phyloP scores from a whole-genome alignment of 2,888 invertebrate species.

The Melanostoma mellinum region DNA sequence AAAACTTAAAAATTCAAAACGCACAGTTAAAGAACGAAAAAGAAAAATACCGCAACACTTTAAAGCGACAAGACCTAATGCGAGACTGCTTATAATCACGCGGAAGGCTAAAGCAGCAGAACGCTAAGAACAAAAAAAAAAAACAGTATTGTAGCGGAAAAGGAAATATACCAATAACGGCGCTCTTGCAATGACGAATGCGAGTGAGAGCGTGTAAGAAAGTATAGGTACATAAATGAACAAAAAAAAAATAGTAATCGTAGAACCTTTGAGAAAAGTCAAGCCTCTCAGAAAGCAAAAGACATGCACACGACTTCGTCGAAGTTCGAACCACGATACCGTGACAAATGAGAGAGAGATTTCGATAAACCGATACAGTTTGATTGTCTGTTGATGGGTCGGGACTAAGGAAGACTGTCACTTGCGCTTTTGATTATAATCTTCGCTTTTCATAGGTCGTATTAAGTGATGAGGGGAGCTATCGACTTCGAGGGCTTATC shows the following conservation, averaged over 20 bases:
- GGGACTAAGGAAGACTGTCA: slow-evolving; percentile 1
- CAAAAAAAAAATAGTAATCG: not conserved
- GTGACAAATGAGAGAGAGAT: not conserved
- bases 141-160: slow-evolving; percentile 33
- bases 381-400: not conserved
- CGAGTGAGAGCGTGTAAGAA: no score
- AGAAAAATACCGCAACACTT: slow-evolving; percentile 33
- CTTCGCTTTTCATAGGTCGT: slow-evolving; percentile 2
- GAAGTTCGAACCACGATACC: not conserved
- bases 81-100: slow-evolving; percentile 53
- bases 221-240: not conserved
- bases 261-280: not conserved
- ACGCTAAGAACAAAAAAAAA: not conserved
- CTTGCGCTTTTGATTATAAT: slow-evolving; percentile 20
- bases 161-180: slow-evolving; percentile 25
- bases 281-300: slow-evolving; percentile 1
- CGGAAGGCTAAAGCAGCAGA: slow-evolving; percentile 40
- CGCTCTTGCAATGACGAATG: not conserved
- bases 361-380: slow-evolving; percentile 13
- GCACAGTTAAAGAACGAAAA: slow-evolving; percentile 2
- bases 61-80: slow-evolving; percentile 31
- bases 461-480: not conserved
- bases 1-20: slow-evolving; percentile 4
- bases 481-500: slow-evolving; percentile 32
- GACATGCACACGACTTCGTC: not conserved